Evolutionary conservation across 2,113 vertebrate species (phyloP).

Genomic region (human (Homo sapiens)): DNA sequence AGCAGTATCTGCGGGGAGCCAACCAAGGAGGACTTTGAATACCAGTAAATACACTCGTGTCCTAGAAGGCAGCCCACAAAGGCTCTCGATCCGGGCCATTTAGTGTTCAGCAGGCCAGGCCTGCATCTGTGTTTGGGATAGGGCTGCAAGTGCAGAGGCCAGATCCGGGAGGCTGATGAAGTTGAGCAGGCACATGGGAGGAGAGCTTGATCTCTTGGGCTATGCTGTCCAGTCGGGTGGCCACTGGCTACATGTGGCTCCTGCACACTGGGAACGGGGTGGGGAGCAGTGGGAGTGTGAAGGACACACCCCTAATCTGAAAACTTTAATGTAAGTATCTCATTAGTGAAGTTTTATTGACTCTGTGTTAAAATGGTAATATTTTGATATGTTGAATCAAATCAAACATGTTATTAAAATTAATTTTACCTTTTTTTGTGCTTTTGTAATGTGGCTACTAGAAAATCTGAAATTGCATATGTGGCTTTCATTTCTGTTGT

Average conservation of each 20-base stretch:
- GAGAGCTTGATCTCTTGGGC: not conserved
- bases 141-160: not conserved
- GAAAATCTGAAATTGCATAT: not conserved
- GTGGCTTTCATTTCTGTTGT: not conserved
- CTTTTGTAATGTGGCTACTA: not conserved
- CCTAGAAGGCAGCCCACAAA: too few species aligned
- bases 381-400: not conserved
- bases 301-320: not conserved
- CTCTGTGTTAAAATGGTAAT: not conserved
- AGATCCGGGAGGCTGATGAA: not conserved
- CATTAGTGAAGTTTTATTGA: not conserved
- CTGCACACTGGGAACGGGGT: not conserved
- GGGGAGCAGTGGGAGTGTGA: not conserved
- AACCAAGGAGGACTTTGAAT: too few species aligned
- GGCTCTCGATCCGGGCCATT: not conserved
- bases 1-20: not conserved
- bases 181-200: not conserved
- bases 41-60: not conserved
- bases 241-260: not conserved
- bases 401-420: not conserved
- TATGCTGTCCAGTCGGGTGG: not conserved
- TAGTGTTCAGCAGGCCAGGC: not conserved
- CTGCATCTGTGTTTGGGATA: too few species aligned
- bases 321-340: not conserved
- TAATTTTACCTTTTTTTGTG: not conserved